Evolutionary conservation across 2,113 vertebrate genomes (phyloP).

Genomic region (Corapipo altera): DNA sequence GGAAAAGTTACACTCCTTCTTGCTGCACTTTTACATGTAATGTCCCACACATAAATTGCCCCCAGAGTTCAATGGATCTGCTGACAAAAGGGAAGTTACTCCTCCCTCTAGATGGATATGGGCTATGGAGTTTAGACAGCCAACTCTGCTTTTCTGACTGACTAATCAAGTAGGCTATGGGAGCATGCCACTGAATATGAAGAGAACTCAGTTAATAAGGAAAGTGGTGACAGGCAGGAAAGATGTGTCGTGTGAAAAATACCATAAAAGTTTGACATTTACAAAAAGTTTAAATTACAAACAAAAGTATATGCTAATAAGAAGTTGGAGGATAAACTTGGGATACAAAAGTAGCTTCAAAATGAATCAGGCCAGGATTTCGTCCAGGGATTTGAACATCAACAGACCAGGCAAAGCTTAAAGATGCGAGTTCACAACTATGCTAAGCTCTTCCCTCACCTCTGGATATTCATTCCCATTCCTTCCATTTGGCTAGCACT

Average conservation of each 20-base stretch:
- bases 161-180: neutral
- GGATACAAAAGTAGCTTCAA: neutral
- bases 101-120: neutral
- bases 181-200: neutral
- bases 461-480: neutral
- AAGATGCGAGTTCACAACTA: neutral
- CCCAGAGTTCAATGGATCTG: neutral
- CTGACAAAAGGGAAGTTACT: neutral
- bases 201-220: neutral
- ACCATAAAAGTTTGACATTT: neutral
- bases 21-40: neutral
- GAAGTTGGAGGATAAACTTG: neutral
- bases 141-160: neutral
- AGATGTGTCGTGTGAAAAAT: neutral
- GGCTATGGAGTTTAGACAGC: neutral
- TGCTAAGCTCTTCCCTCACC: neutral
- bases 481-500: neutral
- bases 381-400: neutral
- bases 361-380: neutral
- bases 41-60: neutral
- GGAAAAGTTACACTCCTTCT: neutral
- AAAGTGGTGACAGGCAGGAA: neutral
- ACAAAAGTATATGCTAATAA: neutral
- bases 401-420: neutral
- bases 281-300: neutral